Evolutionary conservation across 2,888 invertebrate species (phyloP), one percentile per base, ranked within the genome.

Genomic region (Anodontia alba): DNA sequence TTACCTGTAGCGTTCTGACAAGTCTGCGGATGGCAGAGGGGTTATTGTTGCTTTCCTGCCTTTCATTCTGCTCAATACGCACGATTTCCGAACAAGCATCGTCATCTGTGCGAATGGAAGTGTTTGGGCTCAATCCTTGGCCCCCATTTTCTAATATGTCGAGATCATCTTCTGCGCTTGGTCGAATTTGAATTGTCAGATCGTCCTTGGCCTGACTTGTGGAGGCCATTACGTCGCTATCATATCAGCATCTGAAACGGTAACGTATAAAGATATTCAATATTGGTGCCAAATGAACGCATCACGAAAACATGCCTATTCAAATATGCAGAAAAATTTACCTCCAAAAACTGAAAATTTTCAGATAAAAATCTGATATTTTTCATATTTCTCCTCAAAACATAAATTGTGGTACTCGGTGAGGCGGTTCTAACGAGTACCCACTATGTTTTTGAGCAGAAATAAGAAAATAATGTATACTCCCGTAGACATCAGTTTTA

Each of bases 1-100:
- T 77, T 81, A 92, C 93, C 90, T 93, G 93, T 76, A 93, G 68
- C 23, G 92, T 91, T 62, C 88, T 84, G 36, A 92, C 92, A 42
- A 93, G 87, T 43, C 91, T 73, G 5, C 89, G 91, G 17, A 93
- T 69, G 0, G 91, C 81, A 8, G 89, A 81, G n/a, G 70, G 81
- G 5, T 84, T 81, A 67, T 80, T 79, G 1, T 82, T 81, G 20
- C 88, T 88, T 17, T 90, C 90, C 49, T 83, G 84, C 10, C 85
- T 81, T 26, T 88, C 90, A 38, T 87, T 85, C 76, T 92, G 90
- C 82, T 93, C 93, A 38, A 92, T 92, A 33, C 92, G 90, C 8
- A 93, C 85, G 46, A 93, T 93, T 77, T 93, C 93, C 43, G 93
- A 93, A 74, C 91, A 92, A 1, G 89, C 90, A 83, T 93, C 93